A percentile compares a stretch with the other conserved stretches of the same genome.
Conservation (phyloP, 64 coral and sea anemone genomes). For the Pocillopora damicornis region DNA sequence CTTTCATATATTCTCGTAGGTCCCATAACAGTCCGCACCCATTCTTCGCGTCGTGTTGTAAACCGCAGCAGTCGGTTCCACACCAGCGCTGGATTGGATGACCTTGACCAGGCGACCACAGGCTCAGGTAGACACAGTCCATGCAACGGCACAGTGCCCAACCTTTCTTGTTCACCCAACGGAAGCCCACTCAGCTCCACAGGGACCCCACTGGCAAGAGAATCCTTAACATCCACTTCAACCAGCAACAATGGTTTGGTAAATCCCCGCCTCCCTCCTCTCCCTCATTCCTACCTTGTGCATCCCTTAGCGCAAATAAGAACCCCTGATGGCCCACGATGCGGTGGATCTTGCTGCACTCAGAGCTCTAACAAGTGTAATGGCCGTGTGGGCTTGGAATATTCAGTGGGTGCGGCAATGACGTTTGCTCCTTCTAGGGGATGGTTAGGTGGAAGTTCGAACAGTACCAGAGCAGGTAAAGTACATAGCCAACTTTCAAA, state of each 20-base stretch:
- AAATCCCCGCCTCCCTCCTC: constrained; percentile 89
- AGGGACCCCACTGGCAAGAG: constrained; percentile 55
- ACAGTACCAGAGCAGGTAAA: constrained; percentile 58
- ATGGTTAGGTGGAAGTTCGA: constrained; percentile 76
- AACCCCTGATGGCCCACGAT: constrained; percentile 67
- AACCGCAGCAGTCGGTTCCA: constrained; percentile 98
- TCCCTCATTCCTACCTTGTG: constrained; percentile 78
- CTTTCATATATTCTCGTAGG: constrained; percentile 34
- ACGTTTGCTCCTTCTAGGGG: constrained; percentile 83
- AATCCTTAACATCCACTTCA: constrained; percentile 58
- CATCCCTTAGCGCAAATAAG: constrained; percentile 81
- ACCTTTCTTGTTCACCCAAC: constrained; percentile 70
- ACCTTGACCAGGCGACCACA: constrained; percentile 59
- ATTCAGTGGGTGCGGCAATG: constrained; percentile 61
- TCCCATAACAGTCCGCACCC: constrained; percentile 88
- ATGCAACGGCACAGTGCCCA: constrained; percentile 43
- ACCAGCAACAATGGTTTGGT: constrained; percentile 85
- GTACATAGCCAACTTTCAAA: too few relatives aligned
- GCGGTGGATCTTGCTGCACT: constrained; percentile 68
- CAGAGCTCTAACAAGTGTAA: constrained; percentile 65
- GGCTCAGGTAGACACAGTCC: constrained; percentile 48
- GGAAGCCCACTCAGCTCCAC: constrained; percentile 72
- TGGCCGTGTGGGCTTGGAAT: constrained; percentile 71
- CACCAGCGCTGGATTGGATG: constrained; percentile 93
- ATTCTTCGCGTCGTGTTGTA: constrained; percentile 82